A percentile compares a stretch with the other conserved stretches of the same genome.
Evolutionary conservation across 2,797 vertebrate species (phyloP).

Genomic region (Lutjanus argentimaculatus): DNA sequence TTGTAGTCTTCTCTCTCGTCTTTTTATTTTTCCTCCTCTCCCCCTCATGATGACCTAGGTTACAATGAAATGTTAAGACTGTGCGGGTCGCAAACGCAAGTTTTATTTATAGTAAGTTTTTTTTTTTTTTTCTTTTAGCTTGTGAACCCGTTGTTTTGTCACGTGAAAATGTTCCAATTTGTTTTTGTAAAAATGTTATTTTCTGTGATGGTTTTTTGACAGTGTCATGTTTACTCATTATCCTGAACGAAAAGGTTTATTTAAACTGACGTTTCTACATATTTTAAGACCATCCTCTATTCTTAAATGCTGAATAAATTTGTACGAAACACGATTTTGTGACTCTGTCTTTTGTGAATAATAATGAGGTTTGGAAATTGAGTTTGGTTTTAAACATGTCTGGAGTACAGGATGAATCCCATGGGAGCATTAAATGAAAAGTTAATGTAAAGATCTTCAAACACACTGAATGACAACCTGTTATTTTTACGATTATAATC

Average conservation of each 20-base stretch:
- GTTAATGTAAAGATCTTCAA: neutral
- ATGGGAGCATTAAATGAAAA: neutral
- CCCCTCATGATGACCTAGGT: constrained; percentile 74
- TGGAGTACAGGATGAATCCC: neutral
- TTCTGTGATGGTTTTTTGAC: constrained; percentile 89
- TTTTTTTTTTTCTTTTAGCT: constrained; percentile 67
- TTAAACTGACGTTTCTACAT: constrained; percentile 91
- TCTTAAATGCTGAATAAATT: constrained; percentile 92
- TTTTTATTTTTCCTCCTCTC: constrained; percentile 31
- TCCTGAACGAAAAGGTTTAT: constrained; percentile 87
- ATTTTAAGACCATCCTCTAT: constrained; percentile 90
- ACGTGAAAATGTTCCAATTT: constrained; percentile 83
- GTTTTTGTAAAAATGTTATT: constrained; percentile 86
- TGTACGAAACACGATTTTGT: constrained; percentile 83
- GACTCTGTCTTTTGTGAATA: constrained; percentile 72
- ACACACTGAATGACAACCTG: neutral
- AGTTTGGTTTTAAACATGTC: neutral
- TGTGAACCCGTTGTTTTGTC: constrained; percentile 90
- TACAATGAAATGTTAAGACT: constrained; percentile 86
- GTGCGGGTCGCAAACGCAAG: constrained; percentile 92
- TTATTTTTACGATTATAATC: constrained; percentile 1
- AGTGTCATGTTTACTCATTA: constrained; percentile 89
- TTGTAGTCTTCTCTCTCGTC: constrained; percentile 77
- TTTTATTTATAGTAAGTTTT: constrained; percentile 95
- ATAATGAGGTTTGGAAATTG: constrained; percentile 11